Evolutionary conservation across 1,140 invertebrate genomes (phyloP), one percentile per base, ranked within the genome.

Genomic region (Monomorium pharaonis): DNA sequence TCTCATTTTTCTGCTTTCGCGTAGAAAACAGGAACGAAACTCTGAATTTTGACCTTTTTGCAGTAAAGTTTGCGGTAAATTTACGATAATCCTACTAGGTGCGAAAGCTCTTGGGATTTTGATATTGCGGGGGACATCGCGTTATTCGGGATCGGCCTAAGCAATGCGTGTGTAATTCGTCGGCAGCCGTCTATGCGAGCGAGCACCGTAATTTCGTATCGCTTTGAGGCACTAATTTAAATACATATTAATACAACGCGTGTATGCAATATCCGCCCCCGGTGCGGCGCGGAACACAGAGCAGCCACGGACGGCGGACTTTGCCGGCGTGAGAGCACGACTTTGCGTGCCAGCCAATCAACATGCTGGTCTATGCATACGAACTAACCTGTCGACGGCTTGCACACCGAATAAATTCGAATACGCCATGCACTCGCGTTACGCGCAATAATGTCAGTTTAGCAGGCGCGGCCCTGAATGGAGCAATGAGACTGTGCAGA

Each of bases 231-330:
- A 85, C 90, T 93, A 92, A 94, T 94, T 94, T 93, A 94, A 94
- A 94, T 94, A 93, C 93, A 94, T 93, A 94, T 94, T 94, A 94
- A 94, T 94, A 92, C 78, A 91, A 93, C 92, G 90, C 89, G 84
- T 92, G 88, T 93, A 88, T 91, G 88, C 85, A 92, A 92, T 88
- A 92, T 87, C 89, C 88, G 86, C 77, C 37, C 77, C 37, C 74
- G 85, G 58, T 21, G 51, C 56, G 51, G 21, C 37, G 47, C 12
- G 75, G 51, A 47, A 33, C 44, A 70, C 69, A 62, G 78, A 77
- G 70, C 33, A 44, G 33, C 49, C 14, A 84, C 47, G 85, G 24
- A 81, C 60, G 69, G 27, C 72, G 74, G 78, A 90, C 85, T 89
- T 89, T 77, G 88, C 56, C 78, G 42, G 60, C 77, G 47, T 75